Conservation (phyloP, 1,140 invertebrate species). For the Dendrolimus kikuchii region DNA sequence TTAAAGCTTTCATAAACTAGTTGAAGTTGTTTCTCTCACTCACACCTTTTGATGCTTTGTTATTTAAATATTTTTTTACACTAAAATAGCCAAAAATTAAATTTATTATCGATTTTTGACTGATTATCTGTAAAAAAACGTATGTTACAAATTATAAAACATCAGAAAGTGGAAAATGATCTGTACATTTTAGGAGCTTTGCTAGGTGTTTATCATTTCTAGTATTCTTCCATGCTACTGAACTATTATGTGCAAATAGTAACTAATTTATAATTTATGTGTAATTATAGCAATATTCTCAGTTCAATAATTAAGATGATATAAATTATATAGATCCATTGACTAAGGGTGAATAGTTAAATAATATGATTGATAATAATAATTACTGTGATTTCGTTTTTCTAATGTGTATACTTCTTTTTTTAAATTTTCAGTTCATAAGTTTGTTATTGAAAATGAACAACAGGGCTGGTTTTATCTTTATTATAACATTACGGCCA, state of each 20-base stretch:
- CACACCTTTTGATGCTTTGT: too few relatives aligned
- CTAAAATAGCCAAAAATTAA: too few relatives aligned
- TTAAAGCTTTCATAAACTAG: too few relatives aligned
- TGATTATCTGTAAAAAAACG: too few relatives aligned
- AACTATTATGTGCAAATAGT: slow-evolving; percentile 1
- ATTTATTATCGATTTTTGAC: too few relatives aligned
- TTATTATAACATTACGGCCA: not conserved
- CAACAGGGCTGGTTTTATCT: not conserved
- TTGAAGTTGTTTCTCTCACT: too few relatives aligned
- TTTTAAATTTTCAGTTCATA: slow-evolving; percentile 10
- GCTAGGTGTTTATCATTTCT: too few relatives aligned
- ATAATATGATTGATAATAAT: slow-evolving; percentile 15
- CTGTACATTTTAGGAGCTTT: too few relatives aligned
- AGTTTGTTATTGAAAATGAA: not conserved
- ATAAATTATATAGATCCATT: slow-evolving; percentile 15
- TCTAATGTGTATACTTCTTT: slow-evolving; percentile 18
- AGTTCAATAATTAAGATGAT: not conserved
- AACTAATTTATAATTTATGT: slow-evolving; percentile 1
- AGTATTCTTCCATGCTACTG: too few relatives aligned
- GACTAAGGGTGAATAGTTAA: slow-evolving; percentile 3
- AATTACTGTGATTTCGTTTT: slow-evolving; percentile 28
- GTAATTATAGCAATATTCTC: not conserved
- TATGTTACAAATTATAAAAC: too few relatives aligned
- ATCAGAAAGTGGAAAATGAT: too few relatives aligned
- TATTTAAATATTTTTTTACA: too few relatives aligned